Percentiles rank a stretch among this genome's conserved stretches.
phyloP scores from a whole-genome alignment of 2,888 invertebrate species.

The Empis livida region DNA sequence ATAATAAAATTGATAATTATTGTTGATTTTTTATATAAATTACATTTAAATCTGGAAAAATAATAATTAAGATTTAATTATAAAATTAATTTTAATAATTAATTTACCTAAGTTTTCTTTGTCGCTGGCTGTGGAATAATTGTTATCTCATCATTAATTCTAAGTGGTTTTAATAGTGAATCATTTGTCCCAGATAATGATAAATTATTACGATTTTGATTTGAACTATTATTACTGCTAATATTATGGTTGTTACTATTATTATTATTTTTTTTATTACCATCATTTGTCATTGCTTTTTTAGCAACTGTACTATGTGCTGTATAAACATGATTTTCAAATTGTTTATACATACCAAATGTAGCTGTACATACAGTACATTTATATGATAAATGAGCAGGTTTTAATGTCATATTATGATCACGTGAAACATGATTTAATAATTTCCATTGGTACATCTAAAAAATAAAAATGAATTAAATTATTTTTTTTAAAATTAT shows the following conservation, averaged over 20 bases:
- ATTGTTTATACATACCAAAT: conserved; percentile 90
- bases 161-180: conserved; percentile 62
- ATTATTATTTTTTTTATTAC: conserved; percentile 26
- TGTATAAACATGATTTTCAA: conserved; percentile 87
- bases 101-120: conserved; percentile 13
- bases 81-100: no score
- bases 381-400: conserved; percentile 87
- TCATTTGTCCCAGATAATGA: conserved; percentile 35
- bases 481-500: background rate
- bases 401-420: conserved; percentile 82
- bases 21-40: no score
- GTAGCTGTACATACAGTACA: conserved; percentile 92
- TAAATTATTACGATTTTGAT: conserved; percentile 25
- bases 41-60: no score
- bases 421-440: conserved; percentile 84
- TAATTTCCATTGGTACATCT: conserved; percentile 90
- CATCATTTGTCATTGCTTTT: conserved; percentile 66
- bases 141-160: conserved; percentile 81
- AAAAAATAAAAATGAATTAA: conserved; percentile 17
- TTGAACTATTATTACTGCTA: conserved; percentile 14
- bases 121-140: conserved; percentile 73
- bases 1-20: no score
- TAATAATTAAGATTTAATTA: no score
- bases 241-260: conserved; percentile 13
- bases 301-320: conserved; percentile 85